These are phyloP conservation scores for Entomobrya proxima DNA, from an alignment of 2,888 invertebrate species.

Conservation along the genomic window DNA sequence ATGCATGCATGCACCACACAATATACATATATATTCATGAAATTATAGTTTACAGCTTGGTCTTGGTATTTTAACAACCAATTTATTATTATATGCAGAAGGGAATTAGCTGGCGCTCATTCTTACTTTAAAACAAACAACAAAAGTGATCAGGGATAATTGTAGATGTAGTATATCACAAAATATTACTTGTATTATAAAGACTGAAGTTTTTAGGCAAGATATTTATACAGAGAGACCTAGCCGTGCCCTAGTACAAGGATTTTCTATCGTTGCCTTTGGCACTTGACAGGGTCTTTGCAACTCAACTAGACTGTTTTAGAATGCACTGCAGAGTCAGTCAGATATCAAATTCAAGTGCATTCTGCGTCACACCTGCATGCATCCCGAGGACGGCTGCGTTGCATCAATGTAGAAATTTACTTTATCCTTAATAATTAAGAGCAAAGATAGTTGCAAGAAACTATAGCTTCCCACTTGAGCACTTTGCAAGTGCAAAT, in stretches of 20 bases:
- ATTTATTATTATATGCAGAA: no score
- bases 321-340: slow-evolving; percentile 47
- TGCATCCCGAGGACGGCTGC: slow-evolving; percentile 49
- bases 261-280: slow-evolving; percentile 48
- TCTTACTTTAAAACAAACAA: no score
- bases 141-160: no score
- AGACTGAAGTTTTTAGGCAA: background rate
- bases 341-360: slow-evolving; percentile 62
- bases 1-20: background rate
- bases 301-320: slow-evolving; percentile 28
- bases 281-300: slow-evolving; percentile 42
- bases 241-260: slow-evolving; percentile 53
- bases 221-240: background rate
- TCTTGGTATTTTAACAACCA: no score
- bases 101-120: no score
- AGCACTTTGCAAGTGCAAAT: background rate
- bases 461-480: background rate
- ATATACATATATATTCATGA: background rate
- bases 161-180: no score
- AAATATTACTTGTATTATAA: no score
- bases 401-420: background rate
- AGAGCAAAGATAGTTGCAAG: background rate
- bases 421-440: background rate
- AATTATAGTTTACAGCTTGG: no score
- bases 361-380: slow-evolving; percentile 52